phyloP scores from a whole-genome alignment of 2,797 vertebrate species.

The Gymnoscopelus microlampas region DNA sequence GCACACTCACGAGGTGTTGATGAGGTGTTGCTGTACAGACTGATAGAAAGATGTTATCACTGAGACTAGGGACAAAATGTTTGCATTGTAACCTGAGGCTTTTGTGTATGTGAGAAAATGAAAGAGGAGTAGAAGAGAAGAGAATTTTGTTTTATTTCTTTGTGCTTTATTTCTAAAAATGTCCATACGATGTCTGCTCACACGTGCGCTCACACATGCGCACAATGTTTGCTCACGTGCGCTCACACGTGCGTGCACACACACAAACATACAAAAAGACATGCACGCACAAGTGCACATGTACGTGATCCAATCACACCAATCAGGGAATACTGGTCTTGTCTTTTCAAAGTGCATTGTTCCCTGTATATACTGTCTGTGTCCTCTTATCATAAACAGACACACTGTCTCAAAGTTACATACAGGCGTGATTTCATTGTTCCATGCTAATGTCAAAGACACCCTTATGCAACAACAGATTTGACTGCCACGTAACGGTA shows the following conservation, averaged over 20 bases:
- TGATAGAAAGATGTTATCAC: neutral
- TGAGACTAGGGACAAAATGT: neutral
- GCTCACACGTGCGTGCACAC: too few species aligned
- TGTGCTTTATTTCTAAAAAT: neutral
- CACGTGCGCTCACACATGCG: neutral
- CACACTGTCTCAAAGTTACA: constrained; percentile 34
- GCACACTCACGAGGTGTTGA: constrained; percentile 10
- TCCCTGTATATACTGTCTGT: too few species aligned
- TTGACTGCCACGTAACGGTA: constrained; percentile 6
- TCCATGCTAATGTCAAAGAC: constrained; percentile 50
- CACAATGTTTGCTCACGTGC: too few species aligned
- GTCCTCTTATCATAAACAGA: too few species aligned
- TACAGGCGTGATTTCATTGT: constrained; percentile 44
- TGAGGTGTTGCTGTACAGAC: neutral
- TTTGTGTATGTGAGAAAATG: neutral
- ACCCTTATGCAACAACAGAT: constrained; percentile 36
- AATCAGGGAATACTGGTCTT: too few species aligned
- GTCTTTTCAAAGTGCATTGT: too few species aligned
- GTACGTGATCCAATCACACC: too few species aligned
- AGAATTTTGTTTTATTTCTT: neutral
- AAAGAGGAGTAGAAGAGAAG: neutral
- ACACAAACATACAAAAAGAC: too few species aligned
- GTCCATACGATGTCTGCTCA: neutral
- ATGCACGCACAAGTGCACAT: too few species aligned
- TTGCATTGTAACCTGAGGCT: neutral